Conservation (phyloP, 2,113 vertebrate species). For the Chiloscyllium plagiosum region DNA sequence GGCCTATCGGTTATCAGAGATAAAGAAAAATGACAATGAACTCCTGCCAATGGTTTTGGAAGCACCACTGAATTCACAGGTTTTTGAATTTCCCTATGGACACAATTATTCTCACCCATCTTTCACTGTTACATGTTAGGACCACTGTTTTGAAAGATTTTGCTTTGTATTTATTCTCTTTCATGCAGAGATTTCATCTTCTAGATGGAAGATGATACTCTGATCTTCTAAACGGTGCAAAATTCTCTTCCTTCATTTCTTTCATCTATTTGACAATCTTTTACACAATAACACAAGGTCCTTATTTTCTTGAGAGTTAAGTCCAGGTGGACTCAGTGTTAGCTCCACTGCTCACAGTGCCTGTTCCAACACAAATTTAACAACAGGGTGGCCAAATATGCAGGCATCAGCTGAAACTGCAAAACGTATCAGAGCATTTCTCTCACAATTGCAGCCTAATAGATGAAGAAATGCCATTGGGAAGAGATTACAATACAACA, state of each 20-base stretch:
- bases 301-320: neutral
- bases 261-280: neutral
- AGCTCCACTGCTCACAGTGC: neutral
- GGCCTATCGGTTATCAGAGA: neutral
- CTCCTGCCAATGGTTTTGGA: neutral
- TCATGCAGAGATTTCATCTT: neutral
- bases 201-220: neutral
- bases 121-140: no score
- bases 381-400: neutral
- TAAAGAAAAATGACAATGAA: neutral
- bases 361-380: neutral
- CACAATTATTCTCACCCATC: no score
- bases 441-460: neutral
- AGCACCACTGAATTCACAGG: neutral
- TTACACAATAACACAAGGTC: neutral
- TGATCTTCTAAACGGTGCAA: neutral
- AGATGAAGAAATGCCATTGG: neutral
- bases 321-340: neutral
- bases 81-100: neutral
- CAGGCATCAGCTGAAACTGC: neutral
- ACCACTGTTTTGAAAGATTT: neutral
- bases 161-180: neutral
- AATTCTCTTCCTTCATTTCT: neutral
- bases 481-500: neutral
- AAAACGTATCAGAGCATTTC: neutral